phyloP scores from a whole-genome alignment of 2,888 invertebrate species.

The Pteria penguin region DNA sequence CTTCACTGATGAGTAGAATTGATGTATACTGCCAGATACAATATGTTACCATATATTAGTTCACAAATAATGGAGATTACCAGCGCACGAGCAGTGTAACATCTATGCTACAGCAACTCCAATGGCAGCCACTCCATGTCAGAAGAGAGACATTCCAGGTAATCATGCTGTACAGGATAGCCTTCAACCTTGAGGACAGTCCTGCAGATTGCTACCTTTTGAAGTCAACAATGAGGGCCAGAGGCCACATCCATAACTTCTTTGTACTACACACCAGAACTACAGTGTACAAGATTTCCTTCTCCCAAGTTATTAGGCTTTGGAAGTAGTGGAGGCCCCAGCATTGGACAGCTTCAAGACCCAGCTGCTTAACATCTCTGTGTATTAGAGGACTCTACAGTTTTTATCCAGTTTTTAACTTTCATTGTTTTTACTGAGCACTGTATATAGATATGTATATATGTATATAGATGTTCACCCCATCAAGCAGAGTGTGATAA shows the following conservation, averaged over 20 bases:
- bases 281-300: slow-evolving; percentile 1
- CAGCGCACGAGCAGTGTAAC: background rate
- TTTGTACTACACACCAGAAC: background rate
- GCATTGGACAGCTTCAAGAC: background rate
- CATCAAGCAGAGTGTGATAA: background rate
- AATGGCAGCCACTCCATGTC: slow-evolving; percentile 4
- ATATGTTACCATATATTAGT: too few species aligned
- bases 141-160: background rate
- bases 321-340: background rate
- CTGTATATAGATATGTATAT: too few species aligned
- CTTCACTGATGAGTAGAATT: too few species aligned
- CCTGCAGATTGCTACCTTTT: background rate
- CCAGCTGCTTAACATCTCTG: background rate
- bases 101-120: background rate
- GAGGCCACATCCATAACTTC: background rate
- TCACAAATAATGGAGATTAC: too few species aligned
- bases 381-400: background rate
- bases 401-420: slow-evolving; percentile 4
- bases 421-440: background rate
- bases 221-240: background rate
- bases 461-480: background rate
- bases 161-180: background rate
- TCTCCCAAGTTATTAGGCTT: background rate
- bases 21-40: too few species aligned
- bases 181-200: slow-evolving; percentile 9